These are phyloP conservation scores for Triplophysa rosa DNA, from an alignment of 2,113 vertebrate genomes.

Conservation along the genomic window DNA sequence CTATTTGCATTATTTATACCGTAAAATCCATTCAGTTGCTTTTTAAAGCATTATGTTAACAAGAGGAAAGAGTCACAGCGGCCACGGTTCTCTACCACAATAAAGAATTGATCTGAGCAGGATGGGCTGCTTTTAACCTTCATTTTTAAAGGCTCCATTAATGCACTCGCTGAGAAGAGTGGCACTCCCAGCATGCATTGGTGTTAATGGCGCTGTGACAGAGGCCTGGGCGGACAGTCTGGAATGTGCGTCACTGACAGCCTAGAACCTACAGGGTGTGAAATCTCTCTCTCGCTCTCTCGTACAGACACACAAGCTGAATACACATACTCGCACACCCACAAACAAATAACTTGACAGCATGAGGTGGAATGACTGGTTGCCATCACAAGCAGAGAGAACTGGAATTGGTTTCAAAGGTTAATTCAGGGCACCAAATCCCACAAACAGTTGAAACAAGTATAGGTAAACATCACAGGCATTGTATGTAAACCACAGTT, in stretches of 20 bases:
- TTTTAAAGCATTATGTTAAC: slow-evolving; percentile 72
- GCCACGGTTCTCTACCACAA: slow-evolving; percentile 57
- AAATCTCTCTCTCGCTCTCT: slow-evolving; percentile 29
- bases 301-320: slow-evolving; percentile 17
- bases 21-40: slow-evolving; percentile 67
- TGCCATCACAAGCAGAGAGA: slow-evolving; percentile 24
- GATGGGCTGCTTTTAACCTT: slow-evolving; percentile 51
- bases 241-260: slow-evolving; percentile 48
- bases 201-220: slow-evolving; percentile 52
- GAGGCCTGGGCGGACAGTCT: slow-evolving; percentile 37
- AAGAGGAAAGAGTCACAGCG: slow-evolving; percentile 51
- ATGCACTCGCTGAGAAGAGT: slow-evolving; percentile 56
- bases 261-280: slow-evolving; percentile 43
- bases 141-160: slow-evolving; percentile 63
- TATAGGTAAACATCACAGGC: slow-evolving; percentile 16
- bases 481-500: slow-evolving; percentile 28
- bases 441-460: slow-evolving; percentile 6
- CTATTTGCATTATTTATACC: slow-evolving; percentile 73
- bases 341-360: slow-evolving; percentile 21
- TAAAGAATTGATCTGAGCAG: slow-evolving; percentile 55
- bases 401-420: slow-evolving; percentile 36
- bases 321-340: slow-evolving; percentile 26
- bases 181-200: slow-evolving; percentile 42
- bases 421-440: slow-evolving; percentile 12
- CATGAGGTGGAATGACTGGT: slow-evolving; percentile 32